These are phyloP conservation scores for Hyperopisus bebe DNA, from an alignment of 2,113 vertebrate genomes.

Conservation along the genomic window DNA sequence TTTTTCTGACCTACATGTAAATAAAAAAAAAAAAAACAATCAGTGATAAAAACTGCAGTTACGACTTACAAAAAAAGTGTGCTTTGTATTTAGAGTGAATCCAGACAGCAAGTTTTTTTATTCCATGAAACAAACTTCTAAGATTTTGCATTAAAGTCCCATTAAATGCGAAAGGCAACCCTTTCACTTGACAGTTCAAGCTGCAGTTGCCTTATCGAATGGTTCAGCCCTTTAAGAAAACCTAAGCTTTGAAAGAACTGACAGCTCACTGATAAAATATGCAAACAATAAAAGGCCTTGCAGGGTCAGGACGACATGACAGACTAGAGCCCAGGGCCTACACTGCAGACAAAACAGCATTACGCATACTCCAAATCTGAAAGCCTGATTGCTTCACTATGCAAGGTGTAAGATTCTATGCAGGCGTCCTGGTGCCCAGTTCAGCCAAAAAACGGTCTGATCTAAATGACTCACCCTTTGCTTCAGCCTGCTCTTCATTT, in stretches of 20 bases:
- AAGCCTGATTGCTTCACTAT: slow-evolving; percentile 57
- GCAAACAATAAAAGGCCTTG: slow-evolving; percentile 75
- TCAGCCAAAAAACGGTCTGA: slow-evolving; percentile 32
- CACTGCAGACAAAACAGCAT: slow-evolving; percentile 71
- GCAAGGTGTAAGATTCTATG: slow-evolving; percentile 48
- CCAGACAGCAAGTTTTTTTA: slow-evolving; percentile 10
- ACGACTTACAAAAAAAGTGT: background rate
- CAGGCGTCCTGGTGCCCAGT: slow-evolving; percentile 41
- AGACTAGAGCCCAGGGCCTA: slow-evolving; percentile 77
- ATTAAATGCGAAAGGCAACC: slow-evolving; percentile 29
- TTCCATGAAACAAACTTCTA: slow-evolving; percentile 34
- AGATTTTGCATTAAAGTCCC: slow-evolving; percentile 31
- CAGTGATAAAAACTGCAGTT: background rate
- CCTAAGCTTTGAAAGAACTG: slow-evolving; percentile 78
- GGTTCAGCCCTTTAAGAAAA: slow-evolving; percentile 82
- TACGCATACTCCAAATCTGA: slow-evolving; percentile 80
- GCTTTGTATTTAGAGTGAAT: background rate
- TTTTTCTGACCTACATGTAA: background rate
- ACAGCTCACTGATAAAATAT: slow-evolving; percentile 75
- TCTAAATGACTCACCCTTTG: slow-evolving; percentile 68
- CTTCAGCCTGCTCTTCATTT: slow-evolving; percentile 86
- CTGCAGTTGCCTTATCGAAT: slow-evolving; percentile 73
- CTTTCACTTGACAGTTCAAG: slow-evolving; percentile 63
- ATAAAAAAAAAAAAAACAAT: background rate
- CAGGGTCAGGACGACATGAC: slow-evolving; percentile 63